Percentiles rank a stretch among this genome's conserved stretches.
Conservation (phyloP, 2,888 invertebrate genomes). For the Eubasilissa splendida region DNA sequence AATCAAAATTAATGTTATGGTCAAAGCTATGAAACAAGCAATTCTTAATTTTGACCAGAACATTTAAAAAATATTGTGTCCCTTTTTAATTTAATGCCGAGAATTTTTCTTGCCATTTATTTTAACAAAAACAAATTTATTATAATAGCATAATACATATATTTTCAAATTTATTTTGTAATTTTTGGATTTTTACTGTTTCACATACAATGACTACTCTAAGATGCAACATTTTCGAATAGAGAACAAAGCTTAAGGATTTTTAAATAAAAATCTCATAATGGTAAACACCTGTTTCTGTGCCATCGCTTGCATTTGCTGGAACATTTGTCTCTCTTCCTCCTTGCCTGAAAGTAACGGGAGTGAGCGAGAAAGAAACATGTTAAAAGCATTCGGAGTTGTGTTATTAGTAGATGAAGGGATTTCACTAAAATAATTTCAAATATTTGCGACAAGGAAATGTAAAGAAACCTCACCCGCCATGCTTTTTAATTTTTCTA, state of each 20-base stretch:
- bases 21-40: neutral
- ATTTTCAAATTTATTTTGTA: neutral
- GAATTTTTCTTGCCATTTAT: too few species aligned
- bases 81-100: neutral
- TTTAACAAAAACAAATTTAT: too few species aligned
- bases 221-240: slow-evolving; percentile 28
- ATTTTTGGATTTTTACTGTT: slow-evolving; percentile 1
- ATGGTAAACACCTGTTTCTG: slow-evolving; percentile 88
- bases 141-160: too few species aligned
- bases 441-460: too few species aligned
- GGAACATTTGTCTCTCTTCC: slow-evolving; percentile 96
- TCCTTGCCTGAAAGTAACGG: slow-evolving; percentile 87
- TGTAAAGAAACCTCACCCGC: too few species aligned
- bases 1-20: neutral
- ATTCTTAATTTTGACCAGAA: slow-evolving; percentile 1
- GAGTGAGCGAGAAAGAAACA: slow-evolving; percentile 39
- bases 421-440: too few species aligned
- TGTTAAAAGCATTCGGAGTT: slow-evolving; percentile 20
- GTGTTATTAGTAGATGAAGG: neutral
- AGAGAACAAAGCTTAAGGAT: neutral
- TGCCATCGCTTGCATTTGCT: slow-evolving; percentile 97
- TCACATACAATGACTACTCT: slow-evolving; percentile 9
- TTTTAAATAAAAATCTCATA: slow-evolving; percentile 34
- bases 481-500: too few species aligned
- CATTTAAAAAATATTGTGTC: neutral